Evolutionary conservation across 1,140 invertebrate species (phyloP).

Genomic region (Drosophila orena): DNA sequence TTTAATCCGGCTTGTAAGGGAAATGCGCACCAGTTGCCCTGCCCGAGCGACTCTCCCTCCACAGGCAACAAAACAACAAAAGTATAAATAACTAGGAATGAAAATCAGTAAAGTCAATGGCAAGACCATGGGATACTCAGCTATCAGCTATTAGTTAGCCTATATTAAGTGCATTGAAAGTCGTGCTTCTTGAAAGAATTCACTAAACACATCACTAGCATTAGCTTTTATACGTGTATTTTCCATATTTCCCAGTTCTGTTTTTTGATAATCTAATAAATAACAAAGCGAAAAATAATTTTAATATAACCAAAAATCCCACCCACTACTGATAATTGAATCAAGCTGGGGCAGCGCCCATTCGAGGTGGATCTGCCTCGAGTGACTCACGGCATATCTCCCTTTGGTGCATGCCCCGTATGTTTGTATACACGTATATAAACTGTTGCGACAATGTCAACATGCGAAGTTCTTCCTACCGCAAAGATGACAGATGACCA

Average conservation of each 20-base stretch:
- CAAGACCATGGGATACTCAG: background rate
- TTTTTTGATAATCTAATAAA: no score
- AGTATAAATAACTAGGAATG: slow-evolving; percentile 36
- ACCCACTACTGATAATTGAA: slow-evolving; percentile 1
- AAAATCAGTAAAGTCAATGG: no score
- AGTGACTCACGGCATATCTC: slow-evolving; percentile 1
- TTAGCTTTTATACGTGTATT: no score
- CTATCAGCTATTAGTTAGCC: background rate
- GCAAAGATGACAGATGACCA: slow-evolving; percentile 83
- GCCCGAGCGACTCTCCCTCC: slow-evolving; percentile 3
- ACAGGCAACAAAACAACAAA: slow-evolving; percentile 30
- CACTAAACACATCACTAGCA: no score
- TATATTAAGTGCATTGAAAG: no score
- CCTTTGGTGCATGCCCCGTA: slow-evolving; percentile 3
- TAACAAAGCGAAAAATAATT: no score
- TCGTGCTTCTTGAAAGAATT: no score
- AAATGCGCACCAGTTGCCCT: slow-evolving; percentile 62
- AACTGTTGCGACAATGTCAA: slow-evolving; percentile 83
- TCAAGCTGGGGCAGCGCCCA: slow-evolving; percentile 2
- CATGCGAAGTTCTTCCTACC: slow-evolving; percentile 81
- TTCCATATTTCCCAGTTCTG: no score
- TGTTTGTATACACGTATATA: slow-evolving; percentile 45
- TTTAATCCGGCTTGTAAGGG: slow-evolving; percentile 75
- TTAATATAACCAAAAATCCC: background rate
- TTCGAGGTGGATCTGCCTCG: slow-evolving; percentile 5